phyloP scores from a whole-genome alignment of 2,888 invertebrate species.

The Rhingia rostrata region DNA sequence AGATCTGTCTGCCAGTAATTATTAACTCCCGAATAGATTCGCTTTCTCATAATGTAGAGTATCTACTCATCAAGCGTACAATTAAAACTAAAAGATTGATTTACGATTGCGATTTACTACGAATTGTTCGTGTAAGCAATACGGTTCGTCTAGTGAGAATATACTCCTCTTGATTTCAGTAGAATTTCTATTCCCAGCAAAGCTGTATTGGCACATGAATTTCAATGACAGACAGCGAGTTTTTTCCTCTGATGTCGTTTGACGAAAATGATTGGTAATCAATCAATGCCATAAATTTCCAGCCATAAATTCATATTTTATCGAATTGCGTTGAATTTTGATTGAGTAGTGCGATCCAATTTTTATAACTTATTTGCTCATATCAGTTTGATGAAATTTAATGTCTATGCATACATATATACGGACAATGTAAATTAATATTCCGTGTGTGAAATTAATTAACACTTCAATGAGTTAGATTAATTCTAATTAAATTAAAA shows the following conservation, averaged over 20 bases:
- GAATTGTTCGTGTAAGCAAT: slow-evolving; percentile 19
- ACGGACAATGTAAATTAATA: no score
- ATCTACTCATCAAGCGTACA: slow-evolving; percentile 13
- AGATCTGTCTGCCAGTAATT: no score
- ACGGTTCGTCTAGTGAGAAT: no score
- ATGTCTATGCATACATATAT: no score
- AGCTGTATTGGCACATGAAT: slow-evolving; percentile 36
- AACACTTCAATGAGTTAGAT: no score
- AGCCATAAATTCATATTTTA: slow-evolving; percentile 42
- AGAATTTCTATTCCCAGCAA: slow-evolving; percentile 39
- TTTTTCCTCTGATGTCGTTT: no score
- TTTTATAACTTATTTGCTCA: background rate
- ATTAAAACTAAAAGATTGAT: slow-evolving; percentile 45
- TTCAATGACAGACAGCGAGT: background rate
- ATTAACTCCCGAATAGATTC: no score
- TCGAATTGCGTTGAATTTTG: slow-evolving; percentile 40
- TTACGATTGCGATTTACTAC: slow-evolving; percentile 48
- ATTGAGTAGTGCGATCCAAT: slow-evolving; percentile 41
- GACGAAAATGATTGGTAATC: slow-evolving; percentile 35
- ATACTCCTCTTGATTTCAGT: background rate
- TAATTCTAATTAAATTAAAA: no score
- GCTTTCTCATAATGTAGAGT: no score
- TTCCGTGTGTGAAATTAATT: no score
- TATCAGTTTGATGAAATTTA: no score
- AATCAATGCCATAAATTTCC: slow-evolving; percentile 52